These are phyloP conservation scores for Trichosurus vulpecula DNA, from an alignment of 2,797 vertebrate genomes.

Conservation along the genomic window DNA sequence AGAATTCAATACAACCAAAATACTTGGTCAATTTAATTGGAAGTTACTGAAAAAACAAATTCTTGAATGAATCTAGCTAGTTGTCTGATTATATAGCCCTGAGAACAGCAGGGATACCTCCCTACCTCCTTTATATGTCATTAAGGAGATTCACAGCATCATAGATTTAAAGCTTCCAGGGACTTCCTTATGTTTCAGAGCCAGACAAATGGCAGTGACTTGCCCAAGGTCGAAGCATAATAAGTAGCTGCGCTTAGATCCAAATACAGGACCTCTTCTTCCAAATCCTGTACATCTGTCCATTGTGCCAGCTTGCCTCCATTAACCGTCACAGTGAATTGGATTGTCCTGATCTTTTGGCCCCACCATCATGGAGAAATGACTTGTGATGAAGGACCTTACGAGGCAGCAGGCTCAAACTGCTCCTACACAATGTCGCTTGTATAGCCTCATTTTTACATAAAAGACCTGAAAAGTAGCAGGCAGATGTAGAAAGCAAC, in stretches of 20 bases:
- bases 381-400: background rate
- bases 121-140: background rate
- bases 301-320: background rate
- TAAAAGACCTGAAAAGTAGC: constrained; percentile 74
- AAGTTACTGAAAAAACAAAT: background rate
- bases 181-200: background rate
- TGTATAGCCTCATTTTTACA: constrained; percentile 71
- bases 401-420: background rate
- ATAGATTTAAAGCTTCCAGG: background rate
- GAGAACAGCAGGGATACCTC: background rate
- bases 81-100: background rate
- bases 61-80: background rate
- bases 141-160: background rate
- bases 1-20: constrained; percentile 23
- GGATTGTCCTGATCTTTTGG: background rate
- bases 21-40: background rate
- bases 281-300: background rate
- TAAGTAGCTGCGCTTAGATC: background rate
- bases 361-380: background rate
- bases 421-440: constrained; percentile 35
- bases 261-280: background rate
- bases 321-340: background rate
- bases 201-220: background rate
- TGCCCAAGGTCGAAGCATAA: background rate
- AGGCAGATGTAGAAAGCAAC: constrained; percentile 62